These are phyloP conservation scores for Pseudomyrmex flavicornis DNA, from an alignment of 1,140 invertebrate genomes.

Conservation along the genomic window DNA sequence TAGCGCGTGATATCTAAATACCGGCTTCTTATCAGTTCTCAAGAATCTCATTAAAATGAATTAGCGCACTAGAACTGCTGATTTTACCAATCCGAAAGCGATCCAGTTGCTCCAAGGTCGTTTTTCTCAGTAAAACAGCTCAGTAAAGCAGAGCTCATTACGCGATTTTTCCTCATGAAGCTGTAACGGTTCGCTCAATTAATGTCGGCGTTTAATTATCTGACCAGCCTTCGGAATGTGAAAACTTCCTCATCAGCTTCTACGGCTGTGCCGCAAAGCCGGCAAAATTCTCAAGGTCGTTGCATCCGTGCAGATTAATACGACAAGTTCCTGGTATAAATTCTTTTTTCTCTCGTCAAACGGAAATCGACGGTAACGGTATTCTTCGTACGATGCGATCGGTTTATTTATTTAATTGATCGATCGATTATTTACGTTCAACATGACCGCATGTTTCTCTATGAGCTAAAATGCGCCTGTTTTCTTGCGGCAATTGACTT, in stretches of 20 bases:
- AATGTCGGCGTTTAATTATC: slow-evolving; percentile 29
- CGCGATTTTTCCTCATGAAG: not conserved
- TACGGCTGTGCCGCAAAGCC: not conserved
- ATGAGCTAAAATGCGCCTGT: not conserved
- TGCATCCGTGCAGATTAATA: slow-evolving; percentile 7
- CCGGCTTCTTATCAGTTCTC: not conserved
- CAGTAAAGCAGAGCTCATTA: slow-evolving; percentile 1
- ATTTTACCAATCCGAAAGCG: not conserved
- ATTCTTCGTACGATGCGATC: not conserved
- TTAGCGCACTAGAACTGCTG: not conserved
- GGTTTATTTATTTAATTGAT: slow-evolving; percentile 24
- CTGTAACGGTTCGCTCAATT: slow-evolving; percentile 1
- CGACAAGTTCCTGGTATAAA: slow-evolving; percentile 21
- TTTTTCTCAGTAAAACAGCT: slow-evolving; percentile 15
- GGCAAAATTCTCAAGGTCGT: slow-evolving; percentile 33
- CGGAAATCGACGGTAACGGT: slow-evolving; percentile 37
- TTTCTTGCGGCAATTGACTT: not conserved
- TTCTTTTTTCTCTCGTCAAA: slow-evolving; percentile 22
- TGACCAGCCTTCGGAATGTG: slow-evolving; percentile 2
- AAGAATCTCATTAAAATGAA: slow-evolving; percentile 3
- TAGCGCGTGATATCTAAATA: not conserved
- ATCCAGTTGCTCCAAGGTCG: not conserved
- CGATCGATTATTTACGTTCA: not conserved
- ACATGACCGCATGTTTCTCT: not conserved
- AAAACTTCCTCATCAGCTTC: slow-evolving; percentile 33